These are phyloP conservation scores for Darevskia nairensis DNA, from an alignment of 2,797 vertebrate species.

Conservation along the genomic window DNA sequence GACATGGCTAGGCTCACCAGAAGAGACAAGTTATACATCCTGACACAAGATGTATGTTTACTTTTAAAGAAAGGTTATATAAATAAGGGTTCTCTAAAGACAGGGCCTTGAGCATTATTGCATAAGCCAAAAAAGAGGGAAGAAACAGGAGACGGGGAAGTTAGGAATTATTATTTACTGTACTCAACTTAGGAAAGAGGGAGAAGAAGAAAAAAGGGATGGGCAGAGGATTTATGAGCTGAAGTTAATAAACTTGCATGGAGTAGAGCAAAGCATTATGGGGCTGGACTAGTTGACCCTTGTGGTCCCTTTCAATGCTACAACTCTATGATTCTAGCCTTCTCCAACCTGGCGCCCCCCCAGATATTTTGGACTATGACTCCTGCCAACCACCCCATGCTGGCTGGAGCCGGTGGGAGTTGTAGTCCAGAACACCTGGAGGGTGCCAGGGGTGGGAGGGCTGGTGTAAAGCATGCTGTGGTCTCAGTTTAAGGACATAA, in stretches of 20 bases:
- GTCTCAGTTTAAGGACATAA: background rate
- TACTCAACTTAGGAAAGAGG: background rate
- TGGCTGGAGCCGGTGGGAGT: too few relatives aligned
- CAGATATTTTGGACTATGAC: too few relatives aligned
- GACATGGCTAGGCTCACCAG: background rate
- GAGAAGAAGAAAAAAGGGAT: background rate
- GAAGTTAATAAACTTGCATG: background rate
- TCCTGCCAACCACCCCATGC: too few relatives aligned
- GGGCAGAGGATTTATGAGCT: background rate
- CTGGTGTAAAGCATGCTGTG: background rate
- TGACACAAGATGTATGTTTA: background rate
- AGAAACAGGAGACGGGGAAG: background rate
- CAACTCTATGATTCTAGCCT: too few relatives aligned
- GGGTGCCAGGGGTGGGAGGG: too few relatives aligned
- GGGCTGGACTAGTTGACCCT: too few relatives aligned
- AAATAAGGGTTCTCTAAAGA: background rate
- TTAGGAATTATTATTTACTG: background rate
- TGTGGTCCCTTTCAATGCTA: too few relatives aligned
- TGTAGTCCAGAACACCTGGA: too few relatives aligned
- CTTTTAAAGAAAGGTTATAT: background rate
- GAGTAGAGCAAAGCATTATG: background rate
- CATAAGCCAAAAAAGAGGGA: background rate
- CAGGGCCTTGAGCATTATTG: too few relatives aligned
- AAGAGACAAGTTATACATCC: constrained; percentile 1
- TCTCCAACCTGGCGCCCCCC: too few relatives aligned